Base-by-base conservation (phyloP, 2,888 invertebrate species). In the Dugesia japonica region DNA sequence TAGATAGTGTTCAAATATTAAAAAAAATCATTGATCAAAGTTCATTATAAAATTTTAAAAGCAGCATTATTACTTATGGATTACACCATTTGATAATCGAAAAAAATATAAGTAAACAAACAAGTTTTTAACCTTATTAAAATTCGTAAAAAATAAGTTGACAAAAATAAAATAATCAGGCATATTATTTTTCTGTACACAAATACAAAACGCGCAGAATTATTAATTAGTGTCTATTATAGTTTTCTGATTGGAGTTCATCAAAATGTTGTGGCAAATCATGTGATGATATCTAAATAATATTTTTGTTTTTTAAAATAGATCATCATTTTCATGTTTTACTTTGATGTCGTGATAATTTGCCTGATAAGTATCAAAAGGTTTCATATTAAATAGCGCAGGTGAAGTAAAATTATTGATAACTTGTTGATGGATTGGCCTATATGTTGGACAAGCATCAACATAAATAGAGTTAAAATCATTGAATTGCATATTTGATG, bases 11-110 rank as follows among this genome's bases (percentile, higher is more conserved):
- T 9, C 38, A 17, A 9, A 38, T 38, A 13, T 17, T 13, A 38
- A 38, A 9, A 56, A 56, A 56, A 56, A 56, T 56, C 56, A 56
- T n/a, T n/a, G 56, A 13, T 56, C 56, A 56, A 56, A 56, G 56
- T 56, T 56, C 56, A 23, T n/a, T n/a, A n/a, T 56, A 56, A 56
- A 56, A 56, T 13, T 56, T 23, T 20, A 56, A 38, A 56, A 56
- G 56, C 56, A 23, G n/a, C 56, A 56, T 56, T 56, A 56, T 7
- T 20, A 56, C n/a, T 56, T n/a, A n/a, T n/a, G n/a, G n/a, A n/a
- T n/a, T n/a, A n/a, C n/a, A n/a, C n/a, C n/a, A n/a, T n/a, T n/a
- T 56, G 17, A 4, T 56, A 56, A 56, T 56, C 23, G 17, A 56
- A 20, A 56, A 56, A 56, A 56, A 56, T 9, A 56, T 31, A 31